Evolutionary conservation across 30 jellyfish, hydroid and myxozoan genomes (phyloP), one percentile per base, ranked within the genome.

Genomic region (Chrysaora quinquecirrha): DNA sequence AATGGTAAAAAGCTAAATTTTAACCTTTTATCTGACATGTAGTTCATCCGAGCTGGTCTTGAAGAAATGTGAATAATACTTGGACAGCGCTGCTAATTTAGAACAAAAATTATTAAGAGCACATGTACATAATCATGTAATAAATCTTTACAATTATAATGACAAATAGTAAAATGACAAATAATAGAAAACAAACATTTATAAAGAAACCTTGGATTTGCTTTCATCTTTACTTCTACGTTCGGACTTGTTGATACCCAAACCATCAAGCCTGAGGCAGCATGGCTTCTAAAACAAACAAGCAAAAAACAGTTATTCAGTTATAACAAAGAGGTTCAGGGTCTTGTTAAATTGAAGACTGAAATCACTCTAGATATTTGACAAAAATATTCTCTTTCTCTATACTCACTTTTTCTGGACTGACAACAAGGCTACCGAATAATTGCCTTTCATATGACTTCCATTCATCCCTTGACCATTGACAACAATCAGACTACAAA

Each of bases 331-430:
- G n/a, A n/a, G n/a, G n/a, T n/a, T n/a, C n/a, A n/a, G n/a, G n/a
- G n/a, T n/a, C n/a, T n/a, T 43, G 58, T 6, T 43, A 6, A 6
- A 43, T 43, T 43, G 16, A 43, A 43, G 58, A 43, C 58, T 43
- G 58, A 16, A 19, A 29, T 22, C 28, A 18, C 35, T n/a, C n/a
- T n/a, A n/a, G n/a, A n/a, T 11, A 0, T 67, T 19, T 23, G 14
- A 67, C 63, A 23, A 27, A 29, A 14, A 11, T 23, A 67, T 16
- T 35, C 30, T 19, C 64, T 14, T 1, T 27, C 27, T 25, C 47
- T 27, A 47, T 33, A 56, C 16, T 4, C n/a, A 78, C 89, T 85
- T 78, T 78, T 0, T 34, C 1, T 22, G 67, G 89, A 43, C 32
- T 62, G 16, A 47, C 48, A 25, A 78, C 67, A 6, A 78, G 43